Percentiles rank a stretch among this genome's conserved stretches.
phyloP scores from a whole-genome alignment of 2,888 invertebrate species.

The Cynaeus angustus region DNA sequence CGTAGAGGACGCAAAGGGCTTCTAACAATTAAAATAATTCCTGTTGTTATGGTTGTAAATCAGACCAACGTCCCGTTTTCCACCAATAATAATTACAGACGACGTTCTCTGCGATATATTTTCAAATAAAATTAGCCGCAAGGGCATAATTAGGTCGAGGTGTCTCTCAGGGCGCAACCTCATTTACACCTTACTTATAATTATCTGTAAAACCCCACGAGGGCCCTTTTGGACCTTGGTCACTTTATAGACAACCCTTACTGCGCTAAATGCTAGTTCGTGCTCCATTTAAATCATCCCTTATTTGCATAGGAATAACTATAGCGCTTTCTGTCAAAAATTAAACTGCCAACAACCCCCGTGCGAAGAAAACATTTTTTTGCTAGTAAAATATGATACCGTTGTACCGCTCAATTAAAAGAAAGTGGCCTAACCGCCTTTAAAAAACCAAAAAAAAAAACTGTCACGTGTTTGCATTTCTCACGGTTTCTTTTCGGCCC shows the following conservation, averaged over 20 bases:
- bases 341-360: neutral
- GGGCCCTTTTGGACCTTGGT: conserved; percentile 57
- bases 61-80: conserved; percentile 16
- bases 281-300: conserved; percentile 40
- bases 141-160: conserved; percentile 57
- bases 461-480: conserved; percentile 50
- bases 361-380: neutral
- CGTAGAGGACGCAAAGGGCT: neutral
- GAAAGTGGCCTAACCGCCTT: neutral
- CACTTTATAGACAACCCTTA: conserved; percentile 55
- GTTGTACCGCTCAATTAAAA: conserved; percentile 20
- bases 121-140: conserved; percentile 55
- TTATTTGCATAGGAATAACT: conserved; percentile 5
- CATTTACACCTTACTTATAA: conserved; percentile 61
- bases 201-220: conserved; percentile 58
- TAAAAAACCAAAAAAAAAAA: neutral
- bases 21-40: conserved; percentile 30
- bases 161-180: conserved; percentile 57
- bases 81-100: conserved; percentile 44
- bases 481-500: conserved; percentile 41
- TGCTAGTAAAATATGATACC: neutral
- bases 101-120: conserved; percentile 40
- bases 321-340: neutral
- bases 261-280: conserved; percentile 44
- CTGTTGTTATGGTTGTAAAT: conserved; percentile 37